Evolutionary conservation across 2,888 invertebrate genomes (phyloP), one percentile per base, ranked within the genome.

Genomic region (Cosmopolites sordidus): DNA sequence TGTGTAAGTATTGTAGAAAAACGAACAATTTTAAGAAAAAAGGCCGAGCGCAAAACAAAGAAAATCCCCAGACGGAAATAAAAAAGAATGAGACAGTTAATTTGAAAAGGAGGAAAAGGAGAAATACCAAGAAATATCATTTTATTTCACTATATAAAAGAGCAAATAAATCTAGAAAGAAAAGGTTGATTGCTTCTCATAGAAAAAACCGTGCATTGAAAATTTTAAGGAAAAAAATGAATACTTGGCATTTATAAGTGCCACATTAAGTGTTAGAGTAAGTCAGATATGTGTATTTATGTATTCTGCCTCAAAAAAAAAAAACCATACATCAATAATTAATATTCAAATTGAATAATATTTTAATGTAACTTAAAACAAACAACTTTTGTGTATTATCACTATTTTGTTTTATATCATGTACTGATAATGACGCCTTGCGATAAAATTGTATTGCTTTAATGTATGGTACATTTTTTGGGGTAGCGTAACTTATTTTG

Each of bases 1-100:
- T 55, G 15, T 44, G 47, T 16, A 55, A 55, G 15, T 55, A 37
- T 40, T 55, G 37, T 33, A 51, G 43, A 27, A 51, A 55, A 29
- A 44, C 51, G 4, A 51, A 15, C 22, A 39, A 43, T 16, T 51
- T 42, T 43, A 43, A 43, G 37, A 47, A 48, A 27, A 54, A 54
- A 12, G 41, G 39, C 3, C 4, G 29, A 22, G 16, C 4, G 22
- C 44, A 11, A 16, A 38, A 27, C 16, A 40, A 16, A 29, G 12
- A 8, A 2, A 41, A 3, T 5, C 4, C 16, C 2, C 6, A 41
- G n/a, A 3, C 8, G 3, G 41, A 16, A 48, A 16, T 1, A 27
- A 9, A 15, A n/a, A 33, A 30, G 11, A 16, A 41, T 30, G 14
- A 46, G 15, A 14, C 14, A 42, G 18, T 38, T 16, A 41, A 38